Base-by-base conservation (phyloP, 2,797 vertebrate genomes). In the Amniataba percoides region DNA sequence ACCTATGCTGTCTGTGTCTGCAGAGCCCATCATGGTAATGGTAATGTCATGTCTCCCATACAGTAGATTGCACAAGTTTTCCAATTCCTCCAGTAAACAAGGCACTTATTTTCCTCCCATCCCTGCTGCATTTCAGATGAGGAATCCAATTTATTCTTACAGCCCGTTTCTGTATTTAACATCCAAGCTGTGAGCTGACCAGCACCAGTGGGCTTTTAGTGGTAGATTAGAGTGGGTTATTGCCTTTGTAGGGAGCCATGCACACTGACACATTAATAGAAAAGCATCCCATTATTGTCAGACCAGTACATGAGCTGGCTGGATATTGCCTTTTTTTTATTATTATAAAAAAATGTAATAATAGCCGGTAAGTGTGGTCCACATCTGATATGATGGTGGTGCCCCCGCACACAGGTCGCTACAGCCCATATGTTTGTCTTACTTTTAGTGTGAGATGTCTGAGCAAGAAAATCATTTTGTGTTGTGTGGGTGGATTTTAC, bases 401-500 rank as follows among this genome's bases (percentile, higher is more conserved):
- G 78, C 52, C 56, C 57, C 67, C 51, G 72, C 51, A 19, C 74
- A 71, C 39, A 15, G 67, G 74, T 62, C 66, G 65, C 27, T 49
- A 18, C 31, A 51, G 59, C 25, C 55, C 68, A 60, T 81, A 81
- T 67, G 63, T 74, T 77, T 76, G 39, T 82, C 62, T 88, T 77
- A 21, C 52, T 66, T 81, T 69, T 61, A n/a, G 71, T 71, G 52
- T 63, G 71, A 82, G 56, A 70, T 76, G 48, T 82, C 67, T 77
- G 68, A 79, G 75, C 36, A 70, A 43, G 72, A 64, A 75, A 84
- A 82, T 71, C 5, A 19, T 81, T 83, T 78, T 48, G 46, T 70
- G 56, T 59, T 66, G 57, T 59, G 88, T 87, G 70, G 89, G 86
- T 74, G 70, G 71, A 36, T 81, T 88, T 82, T 74, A 75, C 57